Base-by-base conservation (phyloP, 2,797 vertebrate genomes). In the Melanotaenia trifasciata region DNA sequence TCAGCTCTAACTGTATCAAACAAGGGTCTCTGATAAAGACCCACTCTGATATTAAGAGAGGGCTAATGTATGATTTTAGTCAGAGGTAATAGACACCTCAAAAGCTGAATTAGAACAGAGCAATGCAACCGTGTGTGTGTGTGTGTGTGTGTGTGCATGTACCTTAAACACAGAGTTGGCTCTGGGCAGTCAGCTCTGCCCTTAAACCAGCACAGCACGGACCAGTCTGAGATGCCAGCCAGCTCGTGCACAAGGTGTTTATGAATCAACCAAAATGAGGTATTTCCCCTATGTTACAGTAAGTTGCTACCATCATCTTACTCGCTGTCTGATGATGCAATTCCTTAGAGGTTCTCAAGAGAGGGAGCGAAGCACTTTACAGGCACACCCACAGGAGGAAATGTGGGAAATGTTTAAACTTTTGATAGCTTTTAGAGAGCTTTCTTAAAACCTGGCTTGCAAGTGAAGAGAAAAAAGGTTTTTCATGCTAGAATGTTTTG, bases 1-100 rank as follows among this genome's bases (percentile, higher is more conserved):
- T 94, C 93, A 90, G 90, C 91, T 93, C 87, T 85, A 90, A 93
- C 92, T 93, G 90, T 87, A 92, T 92, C 90, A 93, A 94, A 93
- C 91, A 91, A 94, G 93, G 90, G 88, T 87, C 90, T 89, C 80
- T 85, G 89, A 92, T 89, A 91, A 92, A 92, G 84, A 92, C 80
- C 87, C 87, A 83, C 90, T 92, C 90, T 80, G 85, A 89, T 91
- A 91, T 91, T 91, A 90, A 93, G 90, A 91, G 88, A 85, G 83
- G 91, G 85, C 83, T 92, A 87, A 89, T 83, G 90, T 84, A 86
- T 81, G 86, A 88, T 89, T 90, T 92, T 93, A 93, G 86, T 87
- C 67, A 62, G 88, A 89, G 80, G 92, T 89, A 93, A 93, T 86
- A 91, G 85, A 88, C 83, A 85, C 83, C 82, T 80, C 78, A 85